Evolutionary conservation across 92 coral and sea anemone genomes (phyloP).

Genomic region (Actinernus sp.): DNA sequence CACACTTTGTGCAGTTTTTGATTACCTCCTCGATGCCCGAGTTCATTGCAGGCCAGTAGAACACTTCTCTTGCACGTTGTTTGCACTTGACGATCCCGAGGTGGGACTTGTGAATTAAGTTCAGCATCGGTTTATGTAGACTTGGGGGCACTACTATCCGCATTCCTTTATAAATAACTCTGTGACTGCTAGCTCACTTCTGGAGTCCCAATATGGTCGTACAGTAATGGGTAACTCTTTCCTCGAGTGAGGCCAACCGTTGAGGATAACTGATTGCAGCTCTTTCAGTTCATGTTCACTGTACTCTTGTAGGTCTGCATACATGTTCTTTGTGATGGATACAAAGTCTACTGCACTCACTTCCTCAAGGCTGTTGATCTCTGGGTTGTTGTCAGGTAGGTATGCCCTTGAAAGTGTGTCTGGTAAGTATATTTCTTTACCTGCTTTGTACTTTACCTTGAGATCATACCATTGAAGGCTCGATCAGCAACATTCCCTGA

Average conservation of each 20-base stretch:
- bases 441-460: constrained; percentile 32
- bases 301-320: constrained; percentile 27
- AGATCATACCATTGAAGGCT: constrained; percentile 49
- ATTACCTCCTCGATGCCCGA: no score
- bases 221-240: background rate
- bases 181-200: constrained; percentile 49
- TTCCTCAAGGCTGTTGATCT: no score
- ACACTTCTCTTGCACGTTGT: constrained; percentile 27
- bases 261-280: constrained; percentile 23
- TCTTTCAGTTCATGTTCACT: constrained; percentile 38
- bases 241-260: constrained; percentile 38
- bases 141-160: constrained; percentile 42
- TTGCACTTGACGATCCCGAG: constrained; percentile 37
- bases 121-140: constrained; percentile 38
- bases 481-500: constrained; percentile 53
- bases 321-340: constrained; percentile 41
- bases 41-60: no score
- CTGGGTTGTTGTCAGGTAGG: constrained; percentile 15
- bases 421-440: constrained; percentile 28
- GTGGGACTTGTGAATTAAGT: constrained; percentile 40
- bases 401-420: constrained; percentile 39
- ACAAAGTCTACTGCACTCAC: no score
- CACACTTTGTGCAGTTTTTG: constrained; percentile 34
- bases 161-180: constrained; percentile 50
- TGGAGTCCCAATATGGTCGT: constrained; percentile 45